Conservation (phyloP, 2,888 invertebrate species). For the Tortrix viridana region DNA sequence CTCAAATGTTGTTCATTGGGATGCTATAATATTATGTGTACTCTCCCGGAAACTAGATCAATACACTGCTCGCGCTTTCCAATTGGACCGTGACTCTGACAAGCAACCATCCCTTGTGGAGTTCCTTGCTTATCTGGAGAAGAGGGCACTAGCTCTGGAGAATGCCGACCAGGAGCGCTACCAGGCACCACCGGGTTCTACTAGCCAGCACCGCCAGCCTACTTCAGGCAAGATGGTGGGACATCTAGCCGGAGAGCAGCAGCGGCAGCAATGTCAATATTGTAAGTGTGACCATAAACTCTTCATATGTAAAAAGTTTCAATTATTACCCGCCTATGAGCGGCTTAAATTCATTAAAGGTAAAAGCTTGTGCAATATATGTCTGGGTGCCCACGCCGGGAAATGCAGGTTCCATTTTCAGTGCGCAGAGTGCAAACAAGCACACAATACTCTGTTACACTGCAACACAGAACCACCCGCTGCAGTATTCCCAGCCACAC, state of each 20-base stretch:
- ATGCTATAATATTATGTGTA: conserved; percentile 38
- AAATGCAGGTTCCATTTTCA: conserved; percentile 37
- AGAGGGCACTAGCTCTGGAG: conserved; percentile 33
- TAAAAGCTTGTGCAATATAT: conserved; percentile 21
- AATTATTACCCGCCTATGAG: conserved; percentile 15
- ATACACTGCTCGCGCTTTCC: conserved; percentile 27
- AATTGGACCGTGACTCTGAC: conserved; percentile 29
- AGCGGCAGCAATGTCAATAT: conserved; percentile 8
- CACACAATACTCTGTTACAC: conserved; percentile 37
- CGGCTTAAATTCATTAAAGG: conserved; percentile 16
- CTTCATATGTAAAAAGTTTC: conserved; percentile 25
- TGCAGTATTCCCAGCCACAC: not conserved
- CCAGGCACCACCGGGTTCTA: not conserved
- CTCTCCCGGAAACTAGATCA: conserved; percentile 39
- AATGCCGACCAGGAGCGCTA: conserved; percentile 12
- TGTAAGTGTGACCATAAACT: conserved; percentile 37
- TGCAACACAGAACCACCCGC: not conserved
- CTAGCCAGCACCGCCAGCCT: not conserved
- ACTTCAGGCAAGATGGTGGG: not conserved
- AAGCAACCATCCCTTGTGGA: conserved; percentile 1
- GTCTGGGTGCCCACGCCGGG: conserved; percentile 25
- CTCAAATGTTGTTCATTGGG: conserved; percentile 31
- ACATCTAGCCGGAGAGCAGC: not conserved
- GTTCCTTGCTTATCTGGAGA: conserved; percentile 32
- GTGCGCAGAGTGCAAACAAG: conserved; percentile 35